phyloP scores from a whole-genome alignment of 2,888 invertebrate species.

The Drosophila ustulata region DNA sequence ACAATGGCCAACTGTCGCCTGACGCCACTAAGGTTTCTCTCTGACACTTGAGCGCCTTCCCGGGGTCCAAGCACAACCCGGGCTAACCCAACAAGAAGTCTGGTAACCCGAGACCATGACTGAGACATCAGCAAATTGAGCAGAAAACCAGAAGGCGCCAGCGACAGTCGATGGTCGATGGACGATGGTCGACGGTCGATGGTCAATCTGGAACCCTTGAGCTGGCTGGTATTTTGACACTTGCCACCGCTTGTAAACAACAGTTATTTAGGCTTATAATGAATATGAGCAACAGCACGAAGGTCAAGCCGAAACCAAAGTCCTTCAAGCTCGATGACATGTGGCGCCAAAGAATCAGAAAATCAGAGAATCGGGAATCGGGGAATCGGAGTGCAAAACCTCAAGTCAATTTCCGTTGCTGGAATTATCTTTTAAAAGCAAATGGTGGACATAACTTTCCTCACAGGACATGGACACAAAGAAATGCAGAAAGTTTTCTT shows the following conservation, averaged over 20 bases:
- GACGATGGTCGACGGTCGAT: slow-evolving; percentile 44
- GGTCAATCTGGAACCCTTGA: slow-evolving; percentile 25
- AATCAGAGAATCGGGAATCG: not conserved
- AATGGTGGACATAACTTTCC: slow-evolving; percentile 2
- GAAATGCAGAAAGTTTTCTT: slow-evolving; percentile 38
- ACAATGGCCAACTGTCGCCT: slow-evolving; percentile 27
- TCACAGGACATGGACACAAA: not conserved
- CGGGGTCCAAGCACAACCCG: slow-evolving; percentile 8
- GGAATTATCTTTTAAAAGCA: slow-evolving; percentile 16
- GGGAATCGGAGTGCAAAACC: slow-evolving; percentile 9
- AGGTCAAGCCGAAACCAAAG: slow-evolving; percentile 68
- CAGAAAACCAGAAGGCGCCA: slow-evolving; percentile 84
- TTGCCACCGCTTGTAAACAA: slow-evolving; percentile 73
- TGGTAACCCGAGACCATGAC: slow-evolving; percentile 59
- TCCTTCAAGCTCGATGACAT: slow-evolving; percentile 68
- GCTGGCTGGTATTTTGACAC: slow-evolving; percentile 78
- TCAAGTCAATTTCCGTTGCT: slow-evolving; percentile 35
- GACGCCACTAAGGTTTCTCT: slow-evolving; percentile 43
- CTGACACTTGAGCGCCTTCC: slow-evolving; percentile 52
- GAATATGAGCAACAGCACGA: slow-evolving; percentile 79
- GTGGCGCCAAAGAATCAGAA: slow-evolving; percentile 50
- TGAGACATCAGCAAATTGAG: slow-evolving; percentile 81
- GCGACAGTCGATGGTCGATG: slow-evolving; percentile 10
- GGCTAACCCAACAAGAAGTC: slow-evolving; percentile 53
- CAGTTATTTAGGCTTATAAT: slow-evolving; percentile 79